These are phyloP conservation scores for Hydrocynus forskahlii DNA, from an alignment of 2,797 vertebrate species.

Conservation along the genomic window DNA sequence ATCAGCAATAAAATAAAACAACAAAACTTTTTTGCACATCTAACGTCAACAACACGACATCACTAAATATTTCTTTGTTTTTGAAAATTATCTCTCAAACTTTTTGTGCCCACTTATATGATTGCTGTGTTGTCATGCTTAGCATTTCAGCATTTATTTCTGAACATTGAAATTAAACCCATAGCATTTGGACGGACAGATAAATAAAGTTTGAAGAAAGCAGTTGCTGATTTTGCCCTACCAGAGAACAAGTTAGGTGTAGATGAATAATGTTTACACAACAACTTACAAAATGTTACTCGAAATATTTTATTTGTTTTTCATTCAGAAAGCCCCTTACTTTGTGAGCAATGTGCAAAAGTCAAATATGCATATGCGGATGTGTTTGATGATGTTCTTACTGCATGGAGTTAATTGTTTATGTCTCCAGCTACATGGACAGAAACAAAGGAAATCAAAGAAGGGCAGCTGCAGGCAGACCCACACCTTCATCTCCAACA, in stretches of 20 bases:
- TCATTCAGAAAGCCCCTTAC: neutral
- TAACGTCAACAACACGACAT: too few species aligned
- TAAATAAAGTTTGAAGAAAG: neutral
- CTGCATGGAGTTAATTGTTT: neutral
- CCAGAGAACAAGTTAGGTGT: neutral
- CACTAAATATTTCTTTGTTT: too few species aligned
- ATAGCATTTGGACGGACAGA: too few species aligned
- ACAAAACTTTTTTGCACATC: too few species aligned
- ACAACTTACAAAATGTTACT: neutral
- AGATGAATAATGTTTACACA: neutral
- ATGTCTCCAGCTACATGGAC: constrained; percentile 30
- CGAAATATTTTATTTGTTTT: neutral
- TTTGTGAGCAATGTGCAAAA: neutral
- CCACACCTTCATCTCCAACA: constrained; percentile 60
- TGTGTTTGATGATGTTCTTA: constrained; percentile 2
- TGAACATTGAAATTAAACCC: too few species aligned
- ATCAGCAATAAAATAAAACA: too few species aligned
- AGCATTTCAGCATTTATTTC: too few species aligned
- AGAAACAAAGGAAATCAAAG: constrained; percentile 36
- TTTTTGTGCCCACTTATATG: too few species aligned
- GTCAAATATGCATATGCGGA: neutral
- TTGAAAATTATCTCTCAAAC: too few species aligned
- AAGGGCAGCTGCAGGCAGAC: constrained; percentile 69
- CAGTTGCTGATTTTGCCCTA: neutral
- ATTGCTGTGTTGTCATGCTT: too few species aligned